Evolutionary conservation across 2,797 vertebrate species (phyloP).

Genomic region (Gallinago nigripennis): DNA sequence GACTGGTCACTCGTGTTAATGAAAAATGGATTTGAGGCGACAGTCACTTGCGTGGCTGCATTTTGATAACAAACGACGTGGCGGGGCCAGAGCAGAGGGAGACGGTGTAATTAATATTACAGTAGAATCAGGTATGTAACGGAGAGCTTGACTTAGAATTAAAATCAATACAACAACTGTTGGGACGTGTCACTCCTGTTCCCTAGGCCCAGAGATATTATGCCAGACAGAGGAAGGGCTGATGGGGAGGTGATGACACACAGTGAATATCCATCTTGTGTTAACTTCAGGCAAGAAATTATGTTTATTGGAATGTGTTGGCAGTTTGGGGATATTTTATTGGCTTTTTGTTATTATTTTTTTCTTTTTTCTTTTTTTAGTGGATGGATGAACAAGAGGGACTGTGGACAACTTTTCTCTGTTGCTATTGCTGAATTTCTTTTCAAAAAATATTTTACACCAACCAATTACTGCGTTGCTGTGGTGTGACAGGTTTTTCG

Average conservation of each 20-base stretch:
- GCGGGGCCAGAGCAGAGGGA: background rate
- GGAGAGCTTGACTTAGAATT: background rate
- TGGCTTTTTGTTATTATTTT: background rate
- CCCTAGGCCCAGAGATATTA: slow-evolving; percentile 31
- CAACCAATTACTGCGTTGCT: background rate
- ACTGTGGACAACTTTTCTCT: background rate
- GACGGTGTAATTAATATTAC: slow-evolving; percentile 62
- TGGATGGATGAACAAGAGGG: background rate
- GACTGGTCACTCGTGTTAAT: slow-evolving; percentile 53
- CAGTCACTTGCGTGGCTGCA: slow-evolving; percentile 3
- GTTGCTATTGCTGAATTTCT: background rate
- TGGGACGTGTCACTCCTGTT: slow-evolving; percentile 36
- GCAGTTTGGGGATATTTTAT: slow-evolving; percentile 8
- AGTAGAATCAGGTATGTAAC: slow-evolving; percentile 23
- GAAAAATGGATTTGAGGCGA: slow-evolving; percentile 56
- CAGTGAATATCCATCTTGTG: slow-evolving; percentile 50
- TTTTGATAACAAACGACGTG: slow-evolving; percentile 52
- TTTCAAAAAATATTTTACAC: background rate
- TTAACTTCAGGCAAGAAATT: slow-evolving; percentile 44
- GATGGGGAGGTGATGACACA: slow-evolving; percentile 46
- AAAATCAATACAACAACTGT: slow-evolving; percentile 44
- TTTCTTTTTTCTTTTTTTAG: background rate
- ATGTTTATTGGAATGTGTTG: slow-evolving; percentile 30
- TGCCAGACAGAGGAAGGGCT: slow-evolving; percentile 7
- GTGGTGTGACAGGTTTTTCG: background rate